Conservation (phyloP, 2,888 invertebrate species). For the Himalopsyche kuldschensis region DNA sequence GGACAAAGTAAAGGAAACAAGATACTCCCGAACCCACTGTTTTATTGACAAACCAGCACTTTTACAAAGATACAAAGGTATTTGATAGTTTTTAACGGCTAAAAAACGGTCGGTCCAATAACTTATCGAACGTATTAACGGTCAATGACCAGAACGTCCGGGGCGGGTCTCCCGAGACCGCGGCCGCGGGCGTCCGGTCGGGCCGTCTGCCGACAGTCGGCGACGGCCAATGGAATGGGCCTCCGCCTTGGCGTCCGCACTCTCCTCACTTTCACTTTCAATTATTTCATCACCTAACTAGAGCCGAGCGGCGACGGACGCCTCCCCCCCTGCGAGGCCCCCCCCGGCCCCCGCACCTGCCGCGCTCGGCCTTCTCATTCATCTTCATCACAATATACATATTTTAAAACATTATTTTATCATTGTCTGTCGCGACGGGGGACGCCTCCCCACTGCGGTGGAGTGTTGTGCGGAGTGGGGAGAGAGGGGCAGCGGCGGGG, state of each 20-base stretch:
- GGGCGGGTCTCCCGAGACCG: background rate
- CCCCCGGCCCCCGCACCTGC: slow-evolving; percentile 34
- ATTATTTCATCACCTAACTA: slow-evolving; percentile 41
- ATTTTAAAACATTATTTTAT: slow-evolving; percentile 1
- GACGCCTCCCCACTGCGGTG: background rate
- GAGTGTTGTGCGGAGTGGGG: background rate
- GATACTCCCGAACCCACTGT: slow-evolving; percentile 59
- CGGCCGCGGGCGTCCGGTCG: slow-evolving; percentile 9
- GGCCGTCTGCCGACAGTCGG: background rate
- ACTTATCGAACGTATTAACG: background rate
- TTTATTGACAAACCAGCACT: slow-evolving; percentile 62
- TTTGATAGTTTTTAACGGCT: background rate
- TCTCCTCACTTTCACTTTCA: slow-evolving; percentile 24
- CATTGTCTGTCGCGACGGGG: slow-evolving; percentile 5
- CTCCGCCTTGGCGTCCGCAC: slow-evolving; percentile 5
- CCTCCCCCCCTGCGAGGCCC: background rate
- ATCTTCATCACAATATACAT: background rate
- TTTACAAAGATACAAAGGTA: slow-evolving; percentile 48
- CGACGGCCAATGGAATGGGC: slow-evolving; percentile 38
- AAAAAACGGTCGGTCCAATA: slow-evolving; percentile 54
- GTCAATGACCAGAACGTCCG: slow-evolving; percentile 40
- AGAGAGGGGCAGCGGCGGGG: background rate
- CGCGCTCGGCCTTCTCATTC: slow-evolving; percentile 21
- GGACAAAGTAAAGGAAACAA: slow-evolving; percentile 22
- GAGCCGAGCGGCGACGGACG: slow-evolving; percentile 24